phyloP scores from a whole-genome alignment of 1,140 invertebrate genomes.

The Eufriesea mexicana region DNA sequence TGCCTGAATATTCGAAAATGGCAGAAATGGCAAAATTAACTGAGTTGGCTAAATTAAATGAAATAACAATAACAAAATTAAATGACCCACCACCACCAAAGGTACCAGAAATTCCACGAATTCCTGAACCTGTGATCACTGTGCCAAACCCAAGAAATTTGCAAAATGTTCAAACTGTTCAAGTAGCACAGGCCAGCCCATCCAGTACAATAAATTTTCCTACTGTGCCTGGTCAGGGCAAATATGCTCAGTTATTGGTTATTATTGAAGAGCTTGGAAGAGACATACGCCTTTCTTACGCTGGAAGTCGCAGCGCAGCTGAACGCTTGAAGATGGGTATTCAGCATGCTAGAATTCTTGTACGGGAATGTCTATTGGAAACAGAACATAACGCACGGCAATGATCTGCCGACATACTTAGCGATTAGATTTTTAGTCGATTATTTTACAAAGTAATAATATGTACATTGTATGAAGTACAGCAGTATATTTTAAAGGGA shows the following conservation, averaged over 20 bases:
- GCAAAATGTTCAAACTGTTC: slow-evolving; percentile 78
- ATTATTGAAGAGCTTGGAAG: slow-evolving; percentile 93
- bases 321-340: slow-evolving; percentile 91
- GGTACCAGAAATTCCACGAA: slow-evolving; percentile 75
- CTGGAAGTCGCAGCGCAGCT: slow-evolving; percentile 90
- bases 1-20: slow-evolving; percentile 79
- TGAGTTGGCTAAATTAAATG: slow-evolving; percentile 80
- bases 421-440: slow-evolving; percentile 69
- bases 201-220: slow-evolving; percentile 79
- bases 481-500: slow-evolving; percentile 56
- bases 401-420: slow-evolving; percentile 76
- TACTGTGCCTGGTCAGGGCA: slow-evolving; percentile 82
- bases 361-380: slow-evolving; percentile 91
- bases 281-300: slow-evolving; percentile 91
- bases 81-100: slow-evolving; percentile 77
- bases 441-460: slow-evolving; percentile 71
- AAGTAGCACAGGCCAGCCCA: slow-evolving; percentile 78
- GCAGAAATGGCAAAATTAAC: slow-evolving; percentile 81
- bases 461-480: slow-evolving; percentile 53
- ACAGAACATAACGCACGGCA: slow-evolving; percentile 89
- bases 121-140: slow-evolving; percentile 81
- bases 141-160: slow-evolving; percentile 81
- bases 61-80: slow-evolving; percentile 81
- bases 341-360: slow-evolving; percentile 90
- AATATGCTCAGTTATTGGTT: slow-evolving; percentile 89